phyloP scores from a whole-genome alignment of 2,113 vertebrate genomes.

The Mystacornis crossleyi region DNA sequence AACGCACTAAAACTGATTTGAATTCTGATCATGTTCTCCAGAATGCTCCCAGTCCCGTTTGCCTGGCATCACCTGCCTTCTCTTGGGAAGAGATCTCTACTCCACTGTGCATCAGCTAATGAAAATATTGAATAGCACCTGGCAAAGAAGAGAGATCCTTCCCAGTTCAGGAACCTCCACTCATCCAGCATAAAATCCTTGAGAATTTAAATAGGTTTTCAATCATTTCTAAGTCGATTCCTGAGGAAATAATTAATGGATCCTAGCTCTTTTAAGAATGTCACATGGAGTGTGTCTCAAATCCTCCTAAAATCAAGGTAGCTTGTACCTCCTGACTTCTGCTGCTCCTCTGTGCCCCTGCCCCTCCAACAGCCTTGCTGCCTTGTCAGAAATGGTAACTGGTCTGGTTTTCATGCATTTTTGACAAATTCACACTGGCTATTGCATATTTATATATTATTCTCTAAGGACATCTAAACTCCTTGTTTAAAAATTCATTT shows the following conservation, averaged over 20 bases:
- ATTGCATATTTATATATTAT: neutral
- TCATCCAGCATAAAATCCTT: neutral
- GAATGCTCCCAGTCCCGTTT: neutral
- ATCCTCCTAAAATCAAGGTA: neutral
- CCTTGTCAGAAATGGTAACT: neutral
- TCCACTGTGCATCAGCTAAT: neutral
- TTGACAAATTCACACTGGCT: neutral
- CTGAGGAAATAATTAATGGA: neutral
- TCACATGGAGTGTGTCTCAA: neutral
- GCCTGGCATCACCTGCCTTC: neutral
- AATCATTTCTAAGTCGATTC: neutral
- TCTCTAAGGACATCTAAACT: neutral
- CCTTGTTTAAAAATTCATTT: neutral
- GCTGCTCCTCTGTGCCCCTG: neutral
- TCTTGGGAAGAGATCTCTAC: neutral
- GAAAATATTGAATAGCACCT: neutral
- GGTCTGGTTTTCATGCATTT: neutral
- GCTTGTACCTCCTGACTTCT: neutral
- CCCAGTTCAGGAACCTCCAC: neutral
- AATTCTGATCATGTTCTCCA: neutral
- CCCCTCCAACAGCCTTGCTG: neutral
- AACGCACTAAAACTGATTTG: neutral
- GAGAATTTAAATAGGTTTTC: neutral
- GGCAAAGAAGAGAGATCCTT: neutral
- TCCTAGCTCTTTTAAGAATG: neutral